A percentile compares a stretch with the other conserved stretches of the same genome.
phyloP scores from a whole-genome alignment of 2,888 invertebrate genomes.

The Xestia ashworthii region DNA sequence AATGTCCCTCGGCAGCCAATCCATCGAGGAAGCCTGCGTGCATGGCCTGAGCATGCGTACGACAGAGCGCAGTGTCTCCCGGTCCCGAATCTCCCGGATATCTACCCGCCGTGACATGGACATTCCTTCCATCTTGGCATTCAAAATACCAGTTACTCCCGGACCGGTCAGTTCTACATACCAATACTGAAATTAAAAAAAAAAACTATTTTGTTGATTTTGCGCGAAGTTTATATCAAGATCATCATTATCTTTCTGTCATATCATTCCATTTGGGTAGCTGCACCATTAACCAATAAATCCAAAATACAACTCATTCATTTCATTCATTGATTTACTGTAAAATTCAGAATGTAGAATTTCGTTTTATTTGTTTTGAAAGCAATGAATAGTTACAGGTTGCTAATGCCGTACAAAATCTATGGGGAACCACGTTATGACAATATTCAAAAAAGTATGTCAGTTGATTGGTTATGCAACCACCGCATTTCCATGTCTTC shows the following conservation, averaged over 20 bases:
- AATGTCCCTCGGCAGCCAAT: slow-evolving; percentile 63
- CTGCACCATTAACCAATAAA: background rate
- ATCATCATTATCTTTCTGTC: background rate
- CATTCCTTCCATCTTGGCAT: slow-evolving; percentile 86
- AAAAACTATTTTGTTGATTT: background rate
- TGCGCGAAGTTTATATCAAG: background rate
- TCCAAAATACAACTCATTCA: background rate
- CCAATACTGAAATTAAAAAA: background rate
- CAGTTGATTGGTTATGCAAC: background rate
- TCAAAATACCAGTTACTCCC: slow-evolving; percentile 74
- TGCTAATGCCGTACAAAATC: background rate
- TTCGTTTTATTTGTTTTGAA: background rate
- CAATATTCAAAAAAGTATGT: background rate
- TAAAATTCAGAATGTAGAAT: background rate
- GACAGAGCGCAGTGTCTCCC: slow-evolving; percentile 85
- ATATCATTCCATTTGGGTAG: background rate
- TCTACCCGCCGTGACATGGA: slow-evolving; percentile 87
- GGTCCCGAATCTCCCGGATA: slow-evolving; percentile 78
- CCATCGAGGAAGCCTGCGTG: slow-evolving; percentile 80
- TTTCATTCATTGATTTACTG: background rate
- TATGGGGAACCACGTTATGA: background rate
- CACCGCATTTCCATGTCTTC: background rate
- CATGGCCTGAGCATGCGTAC: slow-evolving; percentile 82
- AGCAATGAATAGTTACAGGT: background rate
- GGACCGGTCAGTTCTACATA: slow-evolving; percentile 72